These are phyloP conservation scores for Leucoraja ocellata DNA, from an alignment of 2,797 vertebrate genomes.

Conservation along the genomic window DNA sequence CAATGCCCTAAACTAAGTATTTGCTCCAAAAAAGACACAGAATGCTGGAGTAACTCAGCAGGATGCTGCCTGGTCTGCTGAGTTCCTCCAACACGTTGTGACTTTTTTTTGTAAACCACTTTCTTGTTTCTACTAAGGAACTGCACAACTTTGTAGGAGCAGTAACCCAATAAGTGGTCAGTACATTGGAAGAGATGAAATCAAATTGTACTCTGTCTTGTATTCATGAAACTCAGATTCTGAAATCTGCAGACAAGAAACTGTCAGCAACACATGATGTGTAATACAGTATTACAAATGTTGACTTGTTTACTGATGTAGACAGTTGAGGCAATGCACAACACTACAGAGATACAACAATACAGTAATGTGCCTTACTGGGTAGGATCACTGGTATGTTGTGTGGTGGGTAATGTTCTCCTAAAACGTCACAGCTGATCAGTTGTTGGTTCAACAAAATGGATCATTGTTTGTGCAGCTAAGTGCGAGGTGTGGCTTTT, in stretches of 20 bases:
- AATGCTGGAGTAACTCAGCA: too few relatives aligned
- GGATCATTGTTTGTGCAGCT: not conserved
- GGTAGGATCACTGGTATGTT: not conserved
- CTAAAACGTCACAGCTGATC: not conserved
- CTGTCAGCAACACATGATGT: not conserved
- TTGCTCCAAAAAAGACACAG: too few relatives aligned
- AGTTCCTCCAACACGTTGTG: too few relatives aligned
- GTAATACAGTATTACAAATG: not conserved
- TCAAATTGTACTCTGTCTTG: not conserved
- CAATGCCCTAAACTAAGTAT: too few relatives aligned
- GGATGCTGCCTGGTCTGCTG: too few relatives aligned
- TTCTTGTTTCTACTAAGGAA: too few relatives aligned
- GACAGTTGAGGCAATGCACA: not conserved
- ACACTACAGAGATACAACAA: not conserved
- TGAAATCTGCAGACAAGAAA: not conserved
- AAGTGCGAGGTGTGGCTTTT: too few relatives aligned
- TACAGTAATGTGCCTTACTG: not conserved
- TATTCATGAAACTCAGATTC: not conserved
- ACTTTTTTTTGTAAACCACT: too few relatives aligned
- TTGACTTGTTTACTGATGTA: not conserved
- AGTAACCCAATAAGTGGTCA: not conserved
- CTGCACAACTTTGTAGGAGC: not conserved
- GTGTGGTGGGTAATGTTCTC: not conserved
- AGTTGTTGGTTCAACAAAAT: not conserved
- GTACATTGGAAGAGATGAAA: not conserved